Conservation (phyloP, 2,797 vertebrate genomes). For the Eupleurogrammus muticus region DNA sequence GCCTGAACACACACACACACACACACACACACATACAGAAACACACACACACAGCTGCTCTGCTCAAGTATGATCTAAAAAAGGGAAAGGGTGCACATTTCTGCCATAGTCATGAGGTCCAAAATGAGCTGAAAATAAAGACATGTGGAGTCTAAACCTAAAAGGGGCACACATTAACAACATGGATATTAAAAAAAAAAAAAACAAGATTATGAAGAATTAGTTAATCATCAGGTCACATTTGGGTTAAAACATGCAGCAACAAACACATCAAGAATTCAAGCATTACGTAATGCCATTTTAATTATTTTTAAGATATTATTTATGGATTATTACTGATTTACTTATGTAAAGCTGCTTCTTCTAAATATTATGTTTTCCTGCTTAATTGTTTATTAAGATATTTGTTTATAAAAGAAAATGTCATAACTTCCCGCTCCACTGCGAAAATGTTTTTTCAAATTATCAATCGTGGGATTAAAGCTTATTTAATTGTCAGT, state of each 20-base stretch:
- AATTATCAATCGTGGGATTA: background rate
- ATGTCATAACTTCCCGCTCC: no score
- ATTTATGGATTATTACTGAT: background rate
- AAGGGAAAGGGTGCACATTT: background rate
- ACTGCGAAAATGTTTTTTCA: background rate
- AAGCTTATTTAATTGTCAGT: no score
- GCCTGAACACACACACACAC: constrained; percentile 30
- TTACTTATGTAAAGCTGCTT: background rate
- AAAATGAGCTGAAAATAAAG: constrained; percentile 19
- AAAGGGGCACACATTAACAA: no score
- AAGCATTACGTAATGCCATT: background rate
- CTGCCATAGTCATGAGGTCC: constrained; percentile 8
- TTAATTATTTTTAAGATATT: background rate
- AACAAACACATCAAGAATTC: background rate
- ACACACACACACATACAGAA: constrained; percentile 17
- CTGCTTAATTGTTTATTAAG: no score
- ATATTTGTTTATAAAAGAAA: no score
- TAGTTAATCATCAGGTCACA: background rate
- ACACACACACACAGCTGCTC: constrained; percentile 24
- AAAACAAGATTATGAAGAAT: background rate
- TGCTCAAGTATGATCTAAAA: constrained; percentile 19
- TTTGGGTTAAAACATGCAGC: background rate
- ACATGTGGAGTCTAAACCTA: background rate
- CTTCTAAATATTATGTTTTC: no score
- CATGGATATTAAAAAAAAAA: background rate